Base-by-base conservation (phyloP, 2,797 vertebrate species). In the Sebastes jordani region DNA sequence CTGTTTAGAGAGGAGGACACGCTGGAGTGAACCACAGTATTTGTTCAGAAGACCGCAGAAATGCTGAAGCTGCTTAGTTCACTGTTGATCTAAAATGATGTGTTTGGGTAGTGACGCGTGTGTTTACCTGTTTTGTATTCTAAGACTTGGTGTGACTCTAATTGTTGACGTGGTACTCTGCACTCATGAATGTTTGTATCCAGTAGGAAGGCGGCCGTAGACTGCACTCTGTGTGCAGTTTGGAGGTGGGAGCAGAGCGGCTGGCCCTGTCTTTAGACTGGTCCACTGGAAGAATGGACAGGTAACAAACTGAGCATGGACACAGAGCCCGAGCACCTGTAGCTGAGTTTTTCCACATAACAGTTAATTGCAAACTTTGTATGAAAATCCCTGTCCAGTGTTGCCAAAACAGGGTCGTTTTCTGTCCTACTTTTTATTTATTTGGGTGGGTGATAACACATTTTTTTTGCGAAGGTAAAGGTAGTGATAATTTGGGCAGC, bases 231-330 rank as follows among this genome's bases (percentile, higher is more conserved):
- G 61, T 95, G 42, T 94, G 94, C 84, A 94, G 91, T 58, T 32
- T 93, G 4, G 90, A 93, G 55, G 87, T 98, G 0, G 97, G 96
- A 14, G 74, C 87, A 0, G 95, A 97, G 38, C 81, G 96, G 0
- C 93, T 99, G 86, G 96, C 96, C 55, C 89, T 99, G 91, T 99
- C 98, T 0, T 91, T 99, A 64, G 98, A 99, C 86, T 99, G 98
- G 98, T 99, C 97, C 72, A 97, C 97, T 0, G 96, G 97, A 27
- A 95, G 95, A 80, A 89, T 93, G 61, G 94, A 96, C 54, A 95
- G 97, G 98, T 99, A 78, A 90, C 81, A 27, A 10, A 71, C 4
- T 60, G n/a, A 1, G 5, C 23, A 9, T 34, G 7, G 23, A 38
- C 29, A 14, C n/a, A 54, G 11, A 74, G n/a, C 14, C 23, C 16